phyloP scores from a whole-genome alignment of 2,113 vertebrate genomes.

The Guaruba guarouba region DNA sequence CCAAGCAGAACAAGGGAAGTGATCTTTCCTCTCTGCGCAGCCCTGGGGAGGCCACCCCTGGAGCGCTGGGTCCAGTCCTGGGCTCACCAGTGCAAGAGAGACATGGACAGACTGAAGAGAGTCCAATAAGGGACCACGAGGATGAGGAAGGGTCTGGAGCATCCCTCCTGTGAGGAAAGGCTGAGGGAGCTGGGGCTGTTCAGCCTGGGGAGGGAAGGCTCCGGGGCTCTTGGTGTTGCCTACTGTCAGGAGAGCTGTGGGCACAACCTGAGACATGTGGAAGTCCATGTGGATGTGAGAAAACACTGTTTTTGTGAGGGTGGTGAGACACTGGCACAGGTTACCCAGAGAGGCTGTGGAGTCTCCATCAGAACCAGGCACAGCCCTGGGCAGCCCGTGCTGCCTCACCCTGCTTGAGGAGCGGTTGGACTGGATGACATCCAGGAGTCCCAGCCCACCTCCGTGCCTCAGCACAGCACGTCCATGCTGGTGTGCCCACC shows the following conservation, averaged over 20 bases:
- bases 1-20: not conserved
- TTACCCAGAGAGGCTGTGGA: not conserved
- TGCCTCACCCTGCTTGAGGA: not conserved
- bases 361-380: not conserved
- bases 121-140: not conserved
- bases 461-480: rapidly evolving
- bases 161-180: not conserved
- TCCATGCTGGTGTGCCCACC: not conserved
- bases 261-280: not conserved
- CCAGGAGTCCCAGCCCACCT: not conserved
- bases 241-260: not conserved
- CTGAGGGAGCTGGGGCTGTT: not conserved
- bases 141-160: not conserved
- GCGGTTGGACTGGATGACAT: not conserved
- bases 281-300: not conserved
- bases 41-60: not conserved
- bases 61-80: not conserved
- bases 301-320: not conserved
- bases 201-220: not conserved
- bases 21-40: not conserved
- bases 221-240: not conserved
- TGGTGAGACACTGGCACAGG: not conserved
- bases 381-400: not conserved
- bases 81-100: not conserved
- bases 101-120: too few relatives aligned